These are phyloP conservation scores for Noctua comes DNA, from an alignment of 2,888 invertebrate species.

Conservation along the genomic window DNA sequence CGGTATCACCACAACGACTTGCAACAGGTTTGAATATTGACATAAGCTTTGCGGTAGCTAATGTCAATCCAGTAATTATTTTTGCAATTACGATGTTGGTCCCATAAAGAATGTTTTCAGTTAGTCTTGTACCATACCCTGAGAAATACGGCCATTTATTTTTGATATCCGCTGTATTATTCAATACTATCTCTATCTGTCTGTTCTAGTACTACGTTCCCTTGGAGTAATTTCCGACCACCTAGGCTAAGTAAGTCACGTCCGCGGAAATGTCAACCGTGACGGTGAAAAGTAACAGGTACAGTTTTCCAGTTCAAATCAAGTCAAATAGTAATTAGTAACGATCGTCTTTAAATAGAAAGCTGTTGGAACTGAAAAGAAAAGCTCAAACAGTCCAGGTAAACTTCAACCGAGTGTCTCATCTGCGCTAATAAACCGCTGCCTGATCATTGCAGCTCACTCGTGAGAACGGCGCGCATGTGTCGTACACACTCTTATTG, in stretches of 20 bases:
- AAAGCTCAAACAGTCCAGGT: slow-evolving; percentile 7
- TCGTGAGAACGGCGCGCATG: slow-evolving; percentile 84
- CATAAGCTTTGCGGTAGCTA: not conserved
- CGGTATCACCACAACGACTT: not conserved
- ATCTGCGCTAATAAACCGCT: slow-evolving; percentile 20
- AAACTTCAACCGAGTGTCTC: slow-evolving; percentile 14
- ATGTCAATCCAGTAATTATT: not conserved
- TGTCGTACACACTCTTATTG: slow-evolving; percentile 86
- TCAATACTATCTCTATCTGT: not conserved
- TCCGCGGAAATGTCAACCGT: not conserved
- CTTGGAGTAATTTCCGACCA: not conserved
- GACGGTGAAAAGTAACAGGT: not conserved
- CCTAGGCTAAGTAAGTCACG: not conserved
- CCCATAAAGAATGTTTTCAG: not conserved
- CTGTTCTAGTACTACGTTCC: not conserved
- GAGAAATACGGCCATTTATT: not conserved
- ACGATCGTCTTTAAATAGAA: not conserved
- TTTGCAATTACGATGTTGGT: not conserved
- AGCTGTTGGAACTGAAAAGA: not conserved
- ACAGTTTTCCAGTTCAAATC: not conserved
- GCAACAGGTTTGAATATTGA: not conserved
- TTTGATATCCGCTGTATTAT: not conserved
- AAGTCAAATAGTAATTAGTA: not conserved
- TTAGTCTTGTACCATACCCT: not conserved
- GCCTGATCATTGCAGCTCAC: slow-evolving; percentile 59